Evolutionary conservation across 2,113 vertebrate species (phyloP), one percentile per base, ranked within the genome.

Genomic region (Menidia beryllina): DNA sequence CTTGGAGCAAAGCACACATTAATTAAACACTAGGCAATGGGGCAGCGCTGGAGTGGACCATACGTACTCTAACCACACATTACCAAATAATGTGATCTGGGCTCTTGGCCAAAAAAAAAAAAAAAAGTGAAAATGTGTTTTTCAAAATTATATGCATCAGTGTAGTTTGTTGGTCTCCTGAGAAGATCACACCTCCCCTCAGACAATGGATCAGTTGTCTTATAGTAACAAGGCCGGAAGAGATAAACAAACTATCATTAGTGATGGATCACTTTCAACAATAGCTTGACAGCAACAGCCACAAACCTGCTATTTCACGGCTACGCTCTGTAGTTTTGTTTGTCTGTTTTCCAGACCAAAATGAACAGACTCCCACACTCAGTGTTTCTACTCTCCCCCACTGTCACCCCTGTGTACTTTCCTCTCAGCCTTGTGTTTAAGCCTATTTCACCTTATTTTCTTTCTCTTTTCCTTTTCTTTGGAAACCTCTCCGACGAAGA

Each of bases 1-100:
- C 62, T 71, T 62, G 27, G 21, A 75, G 78, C 58, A 62, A 84
- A 76, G 25, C 25, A 11, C 27, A 52, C 26, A 45, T 48, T 79
- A 70, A 82, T 89, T 84, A 73, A 75, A 66, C 30, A 48, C 13
- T 24, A 65, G 36, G n/a, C 67, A 60, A 67, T 19, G 49, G n/a
- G 19, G 9, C 12, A 21, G 58, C 2, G 41, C 8, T 25, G 25
- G 21, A 48, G 24, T 43, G 56, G 52, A 24, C 61, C 21, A 72
- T 36, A 66, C 38, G 45, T 20, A 0, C 61, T 20, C 23, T 3
- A 3, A 41, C 41, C 20, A 21, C 26, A 34, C 30, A 34, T 34
- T 34, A 24, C 6, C 24, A 45, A 21, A 27, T 43, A 49, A 75
- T 54, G 0, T 52, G 21, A 20, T 53, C 27, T 23, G 58, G 30